Evolutionary conservation across 2,797 vertebrate genomes (phyloP).

Genomic region (Glyptemys insculpta): DNA sequence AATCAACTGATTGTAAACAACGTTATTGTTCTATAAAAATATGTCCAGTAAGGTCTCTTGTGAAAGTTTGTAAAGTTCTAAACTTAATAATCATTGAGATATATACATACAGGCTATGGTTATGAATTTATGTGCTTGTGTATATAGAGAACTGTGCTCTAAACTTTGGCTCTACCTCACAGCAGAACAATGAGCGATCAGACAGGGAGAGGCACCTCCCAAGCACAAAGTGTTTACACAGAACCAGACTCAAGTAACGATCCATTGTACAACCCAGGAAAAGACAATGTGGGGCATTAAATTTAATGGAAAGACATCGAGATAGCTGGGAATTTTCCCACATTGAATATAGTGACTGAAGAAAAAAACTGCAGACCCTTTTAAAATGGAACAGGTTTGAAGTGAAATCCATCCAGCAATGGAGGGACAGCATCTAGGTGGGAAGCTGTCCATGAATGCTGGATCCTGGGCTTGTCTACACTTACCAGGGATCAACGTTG

Average conservation of each 20-base stretch:
- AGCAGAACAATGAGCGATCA: background rate
- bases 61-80: background rate
- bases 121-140: too few relatives aligned
- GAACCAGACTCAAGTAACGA: background rate
- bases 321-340: background rate
- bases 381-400: background rate
- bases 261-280: background rate
- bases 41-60: background rate
- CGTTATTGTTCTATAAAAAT: background rate
- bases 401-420: background rate
- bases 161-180: background rate
- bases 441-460: background rate
- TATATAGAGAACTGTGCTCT: background rate
- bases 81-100: background rate
- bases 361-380: background rate
- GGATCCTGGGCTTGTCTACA: background rate
- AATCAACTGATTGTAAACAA: background rate
- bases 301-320: background rate
- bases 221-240: background rate
- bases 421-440: background rate
- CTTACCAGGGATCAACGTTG: too few relatives aligned
- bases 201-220: background rate
- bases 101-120: background rate
- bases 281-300: background rate
- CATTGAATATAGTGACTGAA: background rate